Conservation (phyloP, 2,113 vertebrate genomes). For the Lota lota region DNA sequence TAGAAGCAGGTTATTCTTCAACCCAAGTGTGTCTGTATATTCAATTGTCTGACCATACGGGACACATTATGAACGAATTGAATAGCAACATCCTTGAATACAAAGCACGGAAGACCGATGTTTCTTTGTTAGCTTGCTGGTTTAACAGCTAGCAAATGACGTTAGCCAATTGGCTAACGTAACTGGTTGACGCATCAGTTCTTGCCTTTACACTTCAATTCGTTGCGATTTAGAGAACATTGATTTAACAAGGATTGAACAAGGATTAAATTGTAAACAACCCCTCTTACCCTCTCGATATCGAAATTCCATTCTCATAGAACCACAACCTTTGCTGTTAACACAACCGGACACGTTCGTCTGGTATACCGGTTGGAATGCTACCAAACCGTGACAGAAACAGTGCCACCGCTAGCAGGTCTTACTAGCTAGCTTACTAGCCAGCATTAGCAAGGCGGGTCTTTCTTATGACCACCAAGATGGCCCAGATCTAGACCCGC, state of each 20-base stretch:
- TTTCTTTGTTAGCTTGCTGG: conserved; percentile 68
- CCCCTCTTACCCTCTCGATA: conserved; percentile 14
- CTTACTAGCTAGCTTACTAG: not conserved
- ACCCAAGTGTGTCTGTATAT: too few species aligned
- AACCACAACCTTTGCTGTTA: not conserved
- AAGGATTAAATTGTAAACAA: not conserved
- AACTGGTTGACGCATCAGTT: conserved; percentile 34
- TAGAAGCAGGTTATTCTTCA: not conserved
- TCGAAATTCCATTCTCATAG: conserved; percentile 24
- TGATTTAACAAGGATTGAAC: not conserved
- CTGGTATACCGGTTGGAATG: conserved; percentile 36
- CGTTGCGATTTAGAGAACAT: not conserved
- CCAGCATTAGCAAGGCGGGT: conserved; percentile 50
- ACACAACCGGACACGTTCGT: conserved; percentile 26
- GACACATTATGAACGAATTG: too few species aligned
- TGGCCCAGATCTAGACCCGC: conserved; percentile 40
- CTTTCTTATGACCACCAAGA: conserved; percentile 15
- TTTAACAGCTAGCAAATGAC: conserved; percentile 36
- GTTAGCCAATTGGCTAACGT: conserved; percentile 40
- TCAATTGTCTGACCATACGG: too few species aligned
- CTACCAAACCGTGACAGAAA: conserved; percentile 21
- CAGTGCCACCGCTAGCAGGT: conserved; percentile 1
- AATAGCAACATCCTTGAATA: too few species aligned
- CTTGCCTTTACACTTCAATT: conserved; percentile 9
- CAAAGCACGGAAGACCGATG: conserved; percentile 35